Conservation (phyloP, 2,113 vertebrate genomes). For the Ascaphus truei region DNA sequence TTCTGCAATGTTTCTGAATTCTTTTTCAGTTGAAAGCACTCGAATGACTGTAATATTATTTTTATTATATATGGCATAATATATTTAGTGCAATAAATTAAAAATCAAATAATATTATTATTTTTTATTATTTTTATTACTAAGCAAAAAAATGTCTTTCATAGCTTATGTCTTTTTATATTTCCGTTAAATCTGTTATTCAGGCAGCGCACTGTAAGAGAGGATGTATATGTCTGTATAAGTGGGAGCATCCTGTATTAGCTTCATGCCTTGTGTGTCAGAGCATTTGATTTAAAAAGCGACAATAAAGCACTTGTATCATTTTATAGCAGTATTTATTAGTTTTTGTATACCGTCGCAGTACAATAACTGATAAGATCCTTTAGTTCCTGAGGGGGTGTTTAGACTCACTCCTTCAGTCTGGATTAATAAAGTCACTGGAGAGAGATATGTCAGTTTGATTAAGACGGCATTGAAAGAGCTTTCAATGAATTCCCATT, state of each 20-base stretch:
- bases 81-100: too few relatives aligned
- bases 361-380: conserved; percentile 36
- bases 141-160: too few relatives aligned
- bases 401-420: conserved; percentile 44
- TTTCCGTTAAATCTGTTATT: too few relatives aligned
- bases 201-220: not conserved
- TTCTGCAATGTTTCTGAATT: too few relatives aligned
- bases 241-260: conserved; percentile 34
- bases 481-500: conserved; percentile 36
- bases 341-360: conserved; percentile 27
- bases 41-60: too few relatives aligned
- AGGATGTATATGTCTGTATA: conserved; percentile 22
- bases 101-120: too few relatives aligned
- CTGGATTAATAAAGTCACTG: conserved; percentile 48
- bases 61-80: too few relatives aligned
- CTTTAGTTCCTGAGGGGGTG: conserved; percentile 37
- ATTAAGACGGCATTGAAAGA: conserved; percentile 43
- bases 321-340: conserved; percentile 35
- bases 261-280: conserved; percentile 25
- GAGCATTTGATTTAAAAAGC: conserved; percentile 32
- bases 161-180: too few relatives aligned
- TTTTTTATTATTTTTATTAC: too few relatives aligned
- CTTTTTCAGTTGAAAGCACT: too few relatives aligned
- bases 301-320: conserved; percentile 26
- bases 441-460: conserved; percentile 48